These are phyloP conservation scores for Phenganax subtilis DNA, from an alignment of 92 coral and sea anemone genomes.

Conservation along the genomic window DNA sequence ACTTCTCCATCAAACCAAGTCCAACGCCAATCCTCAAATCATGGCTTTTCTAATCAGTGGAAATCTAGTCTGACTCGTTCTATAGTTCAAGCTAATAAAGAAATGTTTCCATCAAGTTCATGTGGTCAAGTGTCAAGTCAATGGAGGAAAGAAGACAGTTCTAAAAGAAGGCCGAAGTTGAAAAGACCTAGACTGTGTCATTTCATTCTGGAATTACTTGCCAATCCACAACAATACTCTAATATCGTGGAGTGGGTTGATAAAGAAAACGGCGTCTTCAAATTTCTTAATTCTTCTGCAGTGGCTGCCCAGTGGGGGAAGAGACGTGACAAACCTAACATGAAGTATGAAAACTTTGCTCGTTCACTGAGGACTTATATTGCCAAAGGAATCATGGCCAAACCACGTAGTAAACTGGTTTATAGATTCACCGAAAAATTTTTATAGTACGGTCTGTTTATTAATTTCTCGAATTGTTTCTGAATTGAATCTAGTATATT, in stretches of 20 bases:
- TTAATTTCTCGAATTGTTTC: no score
- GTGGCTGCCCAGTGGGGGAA: conserved; percentile 96
- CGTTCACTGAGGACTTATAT: conserved; percentile 94
- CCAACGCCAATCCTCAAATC: background rate
- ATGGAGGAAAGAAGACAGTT: background rate
- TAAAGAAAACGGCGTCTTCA: conserved; percentile 84
- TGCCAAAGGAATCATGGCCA: conserved; percentile 89
- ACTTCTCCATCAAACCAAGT: background rate
- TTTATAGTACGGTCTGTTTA: background rate
- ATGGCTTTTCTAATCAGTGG: background rate
- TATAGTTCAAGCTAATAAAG: background rate
- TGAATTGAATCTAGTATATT: no score
- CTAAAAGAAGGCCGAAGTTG: conserved; percentile 43
- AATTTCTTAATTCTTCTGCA: conserved; percentile 83
- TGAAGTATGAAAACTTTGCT: conserved; percentile 99
- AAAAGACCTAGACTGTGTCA: conserved; percentile 91
- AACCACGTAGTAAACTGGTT: conserved; percentile 93
- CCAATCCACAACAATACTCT: conserved; percentile 71
- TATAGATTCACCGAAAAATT: conserved; percentile 63
- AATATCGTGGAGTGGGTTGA: conserved; percentile 94
- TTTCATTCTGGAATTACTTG: conserved; percentile 70
- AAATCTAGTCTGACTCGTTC: background rate
- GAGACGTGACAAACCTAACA: conserved; percentile 78
- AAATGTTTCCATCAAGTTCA: background rate
- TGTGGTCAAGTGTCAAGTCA: background rate